phyloP scores from a whole-genome alignment of 1,140 invertebrate genomes.

The Octopus bimaculoides region DNA sequence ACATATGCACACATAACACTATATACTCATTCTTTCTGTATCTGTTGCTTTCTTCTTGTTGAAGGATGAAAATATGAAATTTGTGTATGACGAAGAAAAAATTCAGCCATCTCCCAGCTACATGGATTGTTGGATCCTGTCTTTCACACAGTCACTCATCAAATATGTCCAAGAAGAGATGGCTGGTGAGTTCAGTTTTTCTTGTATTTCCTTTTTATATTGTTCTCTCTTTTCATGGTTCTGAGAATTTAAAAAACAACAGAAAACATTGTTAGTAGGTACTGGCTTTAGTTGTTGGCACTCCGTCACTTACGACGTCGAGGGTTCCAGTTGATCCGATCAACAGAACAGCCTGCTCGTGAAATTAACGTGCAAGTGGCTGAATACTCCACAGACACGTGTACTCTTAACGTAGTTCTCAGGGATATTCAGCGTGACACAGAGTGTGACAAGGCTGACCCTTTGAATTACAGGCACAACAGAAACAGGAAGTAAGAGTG shows the following conservation, averaged over 20 bases:
- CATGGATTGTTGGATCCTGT: slow-evolving; percentile 97
- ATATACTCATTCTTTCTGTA: background rate
- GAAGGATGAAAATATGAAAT: slow-evolving; percentile 62
- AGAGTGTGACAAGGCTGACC: too few relatives aligned
- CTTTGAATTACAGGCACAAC: too few relatives aligned
- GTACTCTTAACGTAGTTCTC: too few relatives aligned
- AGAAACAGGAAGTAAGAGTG: too few relatives aligned
- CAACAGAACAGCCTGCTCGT: too few relatives aligned
- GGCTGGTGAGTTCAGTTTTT: slow-evolving; percentile 59
- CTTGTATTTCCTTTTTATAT: background rate
- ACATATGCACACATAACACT: background rate
- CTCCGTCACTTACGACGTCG: too few relatives aligned
- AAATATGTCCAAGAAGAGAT: slow-evolving; percentile 90
- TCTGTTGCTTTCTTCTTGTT: slow-evolving; percentile 24
- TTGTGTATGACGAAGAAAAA: slow-evolving; percentile 56
- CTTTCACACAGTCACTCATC: slow-evolving; percentile 90
- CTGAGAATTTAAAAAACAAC: too few relatives aligned
- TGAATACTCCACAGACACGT: too few relatives aligned
- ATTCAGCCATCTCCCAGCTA: slow-evolving; percentile 67
- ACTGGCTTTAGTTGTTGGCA: background rate
- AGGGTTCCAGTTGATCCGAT: too few relatives aligned
- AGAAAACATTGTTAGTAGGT: background rate
- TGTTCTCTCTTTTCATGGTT: too few relatives aligned
- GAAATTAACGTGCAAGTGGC: too few relatives aligned
- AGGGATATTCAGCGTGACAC: too few relatives aligned